Evolutionary conservation across 2,113 vertebrate species (phyloP), one percentile per base, ranked within the genome.

Genomic region (Pachycephala philippinensis): DNA sequence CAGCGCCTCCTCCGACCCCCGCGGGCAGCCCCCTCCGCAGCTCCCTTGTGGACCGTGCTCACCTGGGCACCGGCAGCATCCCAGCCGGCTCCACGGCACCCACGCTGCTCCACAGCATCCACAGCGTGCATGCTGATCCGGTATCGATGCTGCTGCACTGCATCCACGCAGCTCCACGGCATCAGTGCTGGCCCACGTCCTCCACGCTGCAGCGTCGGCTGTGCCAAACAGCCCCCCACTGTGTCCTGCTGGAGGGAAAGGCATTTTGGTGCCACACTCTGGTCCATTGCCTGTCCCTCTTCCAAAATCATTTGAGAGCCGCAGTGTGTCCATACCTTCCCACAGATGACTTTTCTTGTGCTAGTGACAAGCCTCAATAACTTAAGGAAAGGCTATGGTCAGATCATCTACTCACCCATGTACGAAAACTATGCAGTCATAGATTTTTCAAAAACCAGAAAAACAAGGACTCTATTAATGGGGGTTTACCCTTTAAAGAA

Each of bases 31-130:
- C 23, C 13, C 13, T 7, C 47, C 81, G 3, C 47, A 7, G 57
- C 37, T 21, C 12, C 45, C 35, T 49, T 4, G 52, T 1, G 64
- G 28, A 9, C 10, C 13, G 0, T 1, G 13, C 35, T 68, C 47
- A 44, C 64, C 60, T 22, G 28, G 19, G 9, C 26, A 9, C 24
- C 4, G 33, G 49, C 44, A 52, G 31, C 27, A 49, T 72, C 45
- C 45, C 72, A 7, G 53, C 33, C 13, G 10, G 39, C 84, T 47
- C 17, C 70, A 10, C 13, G 7, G 78, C 57, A 37, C 21, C 56
- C 71, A 0, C 28, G 11, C 33, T 10, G 63, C 47, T 79, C 45
- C 83, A 10, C 44, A 2, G 54, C 8, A n/a, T 7, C 42, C 23
- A 4, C 18, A 10, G 63, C 7, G 33, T 23, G 37, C 63, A 0